Conservation (phyloP, 2,113 vertebrate genomes). For the Perca schrenkii region DNA sequence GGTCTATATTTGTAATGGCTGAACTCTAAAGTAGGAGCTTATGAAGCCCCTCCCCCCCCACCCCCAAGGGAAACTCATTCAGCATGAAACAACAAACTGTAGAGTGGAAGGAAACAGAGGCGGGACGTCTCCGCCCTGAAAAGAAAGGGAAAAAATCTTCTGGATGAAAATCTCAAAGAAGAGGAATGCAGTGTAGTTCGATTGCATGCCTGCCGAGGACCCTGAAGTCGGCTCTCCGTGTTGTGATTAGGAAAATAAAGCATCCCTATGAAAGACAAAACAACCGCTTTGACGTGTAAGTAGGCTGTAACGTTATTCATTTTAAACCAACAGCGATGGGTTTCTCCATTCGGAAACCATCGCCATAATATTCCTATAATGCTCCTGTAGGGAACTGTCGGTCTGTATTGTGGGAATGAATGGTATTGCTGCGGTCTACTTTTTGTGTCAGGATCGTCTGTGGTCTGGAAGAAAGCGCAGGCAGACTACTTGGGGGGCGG, state of each 20-base stretch:
- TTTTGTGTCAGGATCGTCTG: neutral
- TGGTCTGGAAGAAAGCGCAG: neutral
- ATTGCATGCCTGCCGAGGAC: constrained; percentile 51
- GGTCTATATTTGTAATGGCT: neutral
- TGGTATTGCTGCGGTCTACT: neutral
- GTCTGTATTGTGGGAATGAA: too few species aligned
- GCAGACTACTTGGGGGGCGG: constrained; percentile 28
- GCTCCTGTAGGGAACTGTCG: neutral
- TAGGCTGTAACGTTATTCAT: constrained; percentile 29
- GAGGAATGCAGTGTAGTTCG: constrained; percentile 67
- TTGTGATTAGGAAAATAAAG: constrained; percentile 21
- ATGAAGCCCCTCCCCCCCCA: constrained; percentile 24
- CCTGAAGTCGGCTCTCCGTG: neutral
- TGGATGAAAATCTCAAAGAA: constrained; percentile 51
- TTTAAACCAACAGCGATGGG: neutral
- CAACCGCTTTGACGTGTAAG: constrained; percentile 80
- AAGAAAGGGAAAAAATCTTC: constrained; percentile 26
- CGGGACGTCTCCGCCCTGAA: constrained; percentile 76
- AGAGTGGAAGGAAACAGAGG: constrained; percentile 70
- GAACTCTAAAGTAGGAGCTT: constrained; percentile 10
- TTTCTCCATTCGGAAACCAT: neutral
- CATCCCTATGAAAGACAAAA: constrained; percentile 84
- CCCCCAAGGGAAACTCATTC: constrained; percentile 46
- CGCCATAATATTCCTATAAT: neutral
- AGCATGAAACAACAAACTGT: constrained; percentile 37